Conservation (phyloP, 2,113 vertebrate genomes). For the Rhinopomastus cyanomelas region DNA sequence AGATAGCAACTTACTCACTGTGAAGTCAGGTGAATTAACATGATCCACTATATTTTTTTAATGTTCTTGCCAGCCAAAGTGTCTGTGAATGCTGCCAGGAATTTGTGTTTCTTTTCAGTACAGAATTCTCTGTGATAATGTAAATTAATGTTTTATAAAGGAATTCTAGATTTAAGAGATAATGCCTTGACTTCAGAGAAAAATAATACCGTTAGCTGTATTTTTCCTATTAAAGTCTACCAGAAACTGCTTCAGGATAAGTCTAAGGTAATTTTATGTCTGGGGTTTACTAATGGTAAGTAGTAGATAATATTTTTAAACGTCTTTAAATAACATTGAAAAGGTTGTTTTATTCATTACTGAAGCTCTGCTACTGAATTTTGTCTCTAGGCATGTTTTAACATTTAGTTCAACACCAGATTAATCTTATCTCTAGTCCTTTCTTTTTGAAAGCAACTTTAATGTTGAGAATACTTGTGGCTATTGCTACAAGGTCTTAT, state of each 20-base stretch:
- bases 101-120: neutral
- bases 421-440: neutral
- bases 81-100: neutral
- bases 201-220: neutral
- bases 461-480: neutral
- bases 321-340: neutral
- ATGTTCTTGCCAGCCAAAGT: neutral
- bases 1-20: neutral
- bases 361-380: neutral
- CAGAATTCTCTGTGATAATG: neutral
- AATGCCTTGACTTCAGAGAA: neutral
- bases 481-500: constrained; percentile 6
- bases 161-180: neutral
- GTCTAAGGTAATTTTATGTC: neutral
- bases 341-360: neutral
- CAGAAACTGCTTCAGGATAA: neutral
- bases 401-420: neutral
- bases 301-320: neutral
- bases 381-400: neutral
- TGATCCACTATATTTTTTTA: neutral
- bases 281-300: neutral
- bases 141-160: neutral
- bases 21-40: neutral
- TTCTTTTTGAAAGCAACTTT: neutral
- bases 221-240: neutral